Conservation (phyloP, 2,113 vertebrate species). For the Dicerorhinus sumatrensis region DNA sequence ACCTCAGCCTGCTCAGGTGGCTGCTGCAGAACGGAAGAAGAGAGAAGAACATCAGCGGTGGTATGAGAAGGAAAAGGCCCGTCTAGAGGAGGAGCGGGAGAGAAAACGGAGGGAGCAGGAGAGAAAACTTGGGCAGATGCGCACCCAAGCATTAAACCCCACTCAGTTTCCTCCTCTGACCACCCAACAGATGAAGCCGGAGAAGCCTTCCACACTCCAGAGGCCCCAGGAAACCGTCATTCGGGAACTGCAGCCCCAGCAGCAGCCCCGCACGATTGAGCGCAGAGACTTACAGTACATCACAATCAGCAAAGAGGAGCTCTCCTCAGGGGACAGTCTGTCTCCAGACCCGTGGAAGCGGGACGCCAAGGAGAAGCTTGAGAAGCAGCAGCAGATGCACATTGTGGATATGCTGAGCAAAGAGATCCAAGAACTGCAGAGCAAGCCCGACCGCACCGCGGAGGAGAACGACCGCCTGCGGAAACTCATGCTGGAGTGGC, state of each 20-base stretch:
- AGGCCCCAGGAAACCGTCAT: constrained; percentile 95
- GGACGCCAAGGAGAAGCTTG: constrained; percentile 97
- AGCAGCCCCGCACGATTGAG: constrained; percentile 98
- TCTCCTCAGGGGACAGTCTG: constrained; percentile 94
- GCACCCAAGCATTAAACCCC: constrained; percentile 85
- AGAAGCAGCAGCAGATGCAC: constrained; percentile 99
- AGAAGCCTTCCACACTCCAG: constrained; percentile 91
- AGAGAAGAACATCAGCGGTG: constrained; percentile 98
- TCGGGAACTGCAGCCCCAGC: constrained; percentile 96
- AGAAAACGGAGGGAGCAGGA: constrained; percentile 97
- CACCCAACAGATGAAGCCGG: constrained; percentile 83
- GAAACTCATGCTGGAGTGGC: constrained; percentile 99
- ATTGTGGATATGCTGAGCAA: constrained; percentile 97
- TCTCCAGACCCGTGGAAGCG: constrained; percentile 99
- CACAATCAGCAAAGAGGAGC: constrained; percentile 96
- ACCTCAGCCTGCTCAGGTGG: constrained; percentile 82
- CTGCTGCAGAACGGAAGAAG: constrained; percentile 93
- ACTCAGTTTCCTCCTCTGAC: constrained; percentile 82
- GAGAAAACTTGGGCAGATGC: constrained; percentile 96
- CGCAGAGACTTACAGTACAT: constrained; percentile 97
- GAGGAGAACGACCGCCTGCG: constrained; percentile 97
- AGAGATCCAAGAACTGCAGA: constrained; percentile 98
- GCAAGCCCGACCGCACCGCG: constrained; percentile 92
- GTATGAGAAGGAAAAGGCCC: constrained; percentile 99
- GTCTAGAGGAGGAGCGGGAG: constrained; percentile 97